phyloP scores from a whole-genome alignment of 37 sponge, comb jelly and placozoan genomes.

The Ephydatia muelleri region DNA sequence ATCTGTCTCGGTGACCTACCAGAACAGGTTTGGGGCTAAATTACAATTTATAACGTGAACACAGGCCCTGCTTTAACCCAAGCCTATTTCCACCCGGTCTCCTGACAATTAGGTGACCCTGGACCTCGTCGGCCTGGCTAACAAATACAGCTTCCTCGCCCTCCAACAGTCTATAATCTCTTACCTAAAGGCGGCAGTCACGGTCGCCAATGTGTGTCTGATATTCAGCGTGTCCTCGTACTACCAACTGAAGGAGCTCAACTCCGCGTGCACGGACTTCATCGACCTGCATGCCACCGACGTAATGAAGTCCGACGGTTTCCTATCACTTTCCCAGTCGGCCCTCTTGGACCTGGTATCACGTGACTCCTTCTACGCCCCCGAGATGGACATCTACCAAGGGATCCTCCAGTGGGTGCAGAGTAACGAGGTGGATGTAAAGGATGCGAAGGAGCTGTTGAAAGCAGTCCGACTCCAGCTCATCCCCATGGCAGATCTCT shows the following conservation, averaged over 20 bases:
- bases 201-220: slow-evolving; percentile 72
- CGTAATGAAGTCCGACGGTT: slow-evolving; percentile 80
- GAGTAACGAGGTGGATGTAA: slow-evolving; percentile 40
- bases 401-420: slow-evolving; percentile 80
- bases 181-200: slow-evolving; percentile 78
- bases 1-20: slow-evolving; percentile 64
- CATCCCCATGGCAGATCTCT: slow-evolving; percentile 50
- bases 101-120: slow-evolving; percentile 51
- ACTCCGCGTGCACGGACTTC: slow-evolving; percentile 52
- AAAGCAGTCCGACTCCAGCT: slow-evolving; percentile 72
- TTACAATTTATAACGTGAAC: not conserved
- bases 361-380: slow-evolving; percentile 86
- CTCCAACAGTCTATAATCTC: slow-evolving; percentile 71
- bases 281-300: slow-evolving; percentile 80
- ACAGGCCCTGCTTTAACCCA: not conserved
- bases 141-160: slow-evolving; percentile 78
- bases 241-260: slow-evolving; percentile 76
- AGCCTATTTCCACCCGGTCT: not conserved
- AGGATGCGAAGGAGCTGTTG: slow-evolving; percentile 47
- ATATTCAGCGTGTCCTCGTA: slow-evolving; percentile 81
- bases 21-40: slow-evolving; percentile 56
- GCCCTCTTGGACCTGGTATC: slow-evolving; percentile 73
- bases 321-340: slow-evolving; percentile 69
- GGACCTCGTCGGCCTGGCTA: slow-evolving; percentile 79
- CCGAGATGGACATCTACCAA: slow-evolving; percentile 84